Conservation (phyloP, 2,113 vertebrate species). For the western clawed frog (Xenopus tropicalis) region UCB_Xtro_10.0 CM004449.2:101762001-101762500, state of each 20-base stretch:
- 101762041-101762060: slow-evolving; percentile 67
- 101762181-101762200: slow-evolving; percentile 5
- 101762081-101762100: slow-evolving; percentile 85
- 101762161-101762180: background rate
- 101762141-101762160: background rate
- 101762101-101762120: slow-evolving; percentile 89
- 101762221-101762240: background rate
- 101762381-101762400: slow-evolving; percentile 48
- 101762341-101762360: too few species aligned
- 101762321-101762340: background rate
- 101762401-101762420: background rate
- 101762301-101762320: background rate
- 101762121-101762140: slow-evolving; percentile 59
- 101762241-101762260: background rate
- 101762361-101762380: background rate
- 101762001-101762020: slow-evolving; percentile 71
- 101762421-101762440: background rate
- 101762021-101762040: slow-evolving; percentile 52
- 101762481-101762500: too few species aligned
- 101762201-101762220: background rate
- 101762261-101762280: background rate
- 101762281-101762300: background rate
- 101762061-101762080: slow-evolving; percentile 72
- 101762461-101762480: too few species aligned
- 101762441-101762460: too few species aligned